Base-by-base conservation (phyloP, 2,888 invertebrate genomes). In the Cheilosia scutellata region DNA sequence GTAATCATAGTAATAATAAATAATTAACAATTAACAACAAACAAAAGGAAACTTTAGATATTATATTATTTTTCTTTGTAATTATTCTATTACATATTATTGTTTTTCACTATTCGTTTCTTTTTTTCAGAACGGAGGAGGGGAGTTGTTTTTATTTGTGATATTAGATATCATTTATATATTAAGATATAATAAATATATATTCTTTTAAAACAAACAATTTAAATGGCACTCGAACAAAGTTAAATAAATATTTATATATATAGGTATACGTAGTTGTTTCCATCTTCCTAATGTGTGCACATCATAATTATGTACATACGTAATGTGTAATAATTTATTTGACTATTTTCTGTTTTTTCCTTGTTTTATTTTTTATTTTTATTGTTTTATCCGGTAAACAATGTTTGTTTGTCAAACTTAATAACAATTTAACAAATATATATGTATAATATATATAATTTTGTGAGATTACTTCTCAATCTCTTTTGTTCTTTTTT, bases 391-490 rank as follows among this genome's bases (percentile, higher is more conserved):
- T 66, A 33, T 51, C 62, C 42, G 37, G 76, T 68, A 60, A 75
- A 80, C 71, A 68, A 40, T 65, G 33, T 55, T 87, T 70, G 63
- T 42, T 74, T 62, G 87, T 88, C 57, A 57, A 88, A 88, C 88
- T 88, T 87, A 88, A 87, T 88, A 88, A 87, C 79, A 82, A 82
- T 79, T 87, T 60, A 88, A 88, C 87, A 88, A 87, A 86, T 83
- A 88, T 88, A 83, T 83, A 75, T 87, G 42, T 87, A 57, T 87
- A 74, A 47, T 83, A 82, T 78, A 51, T 82, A 75, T 82, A 74
- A 63, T 77, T 77, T 62, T 57, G 68, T 76, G 77, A 82, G 82
- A 82, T 86, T 86, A 47, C 71, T 63, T 77, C 25, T 57, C 47
- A 86, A 86, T 86, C 86, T 86, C 72, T 77, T 86, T 86, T 86